Conservation (phyloP, 2,888 invertebrate genomes). For the Lasioglossum malachurum region DNA sequence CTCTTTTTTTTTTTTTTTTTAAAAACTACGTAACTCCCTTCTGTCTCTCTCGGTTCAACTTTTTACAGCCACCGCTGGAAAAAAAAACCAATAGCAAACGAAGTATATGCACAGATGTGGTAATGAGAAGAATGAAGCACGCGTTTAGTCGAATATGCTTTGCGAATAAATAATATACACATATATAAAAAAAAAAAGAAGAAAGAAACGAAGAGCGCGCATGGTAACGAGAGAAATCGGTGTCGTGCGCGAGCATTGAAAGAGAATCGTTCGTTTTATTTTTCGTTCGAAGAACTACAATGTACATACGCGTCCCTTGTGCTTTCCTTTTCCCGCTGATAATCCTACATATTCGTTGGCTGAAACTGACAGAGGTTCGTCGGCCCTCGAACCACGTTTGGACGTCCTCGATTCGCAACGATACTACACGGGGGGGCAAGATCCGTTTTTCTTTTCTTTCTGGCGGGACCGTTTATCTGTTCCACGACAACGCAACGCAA, state of each 20-base stretch:
- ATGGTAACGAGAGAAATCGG: conserved; percentile 1
- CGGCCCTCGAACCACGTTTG: neutral
- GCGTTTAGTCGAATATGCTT: neutral
- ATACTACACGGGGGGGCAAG: neutral
- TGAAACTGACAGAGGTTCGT: neutral
- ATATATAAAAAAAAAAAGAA: neutral
- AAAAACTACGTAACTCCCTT: neutral
- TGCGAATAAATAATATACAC: neutral
- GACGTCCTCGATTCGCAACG: neutral
- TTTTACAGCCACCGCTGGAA: conserved; percentile 18
- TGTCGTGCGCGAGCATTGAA: neutral
- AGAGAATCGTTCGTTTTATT: neutral
- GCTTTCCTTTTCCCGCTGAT: neutral
- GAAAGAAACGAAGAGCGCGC: neutral
- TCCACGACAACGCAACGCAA: conserved; percentile 14
- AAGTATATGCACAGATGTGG: neutral
- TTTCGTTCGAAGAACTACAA: neutral
- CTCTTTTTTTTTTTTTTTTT: conserved; percentile 13
- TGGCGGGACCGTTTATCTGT: neutral
- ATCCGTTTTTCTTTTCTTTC: neutral
- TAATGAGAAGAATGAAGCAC: neutral
- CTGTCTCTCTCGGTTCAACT: neutral
- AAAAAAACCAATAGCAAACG: conserved; percentile 26
- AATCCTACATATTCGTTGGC: neutral
- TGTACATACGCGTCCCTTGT: neutral